Percentiles rank a stretch among this genome's conserved stretches.
Evolutionary conservation across 2,888 invertebrate genomes (phyloP).

Genomic region (Eumerus sabulonum): DNA sequence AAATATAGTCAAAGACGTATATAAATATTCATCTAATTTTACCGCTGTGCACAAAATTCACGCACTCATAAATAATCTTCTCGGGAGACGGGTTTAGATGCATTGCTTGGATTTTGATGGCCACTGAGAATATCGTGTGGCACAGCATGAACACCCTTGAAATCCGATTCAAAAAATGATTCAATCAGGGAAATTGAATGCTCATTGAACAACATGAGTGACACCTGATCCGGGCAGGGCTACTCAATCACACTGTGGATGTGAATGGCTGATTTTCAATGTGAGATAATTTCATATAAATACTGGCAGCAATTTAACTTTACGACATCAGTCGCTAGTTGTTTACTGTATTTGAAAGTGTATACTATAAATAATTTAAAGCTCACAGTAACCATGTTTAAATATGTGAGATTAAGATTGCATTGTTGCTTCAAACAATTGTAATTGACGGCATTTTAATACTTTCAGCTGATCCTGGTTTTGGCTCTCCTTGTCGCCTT

Average conservation of each 20-base stretch:
- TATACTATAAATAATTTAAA: background rate
- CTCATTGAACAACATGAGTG: constrained; percentile 16
- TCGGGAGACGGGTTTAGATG: no score
- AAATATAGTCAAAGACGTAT: constrained; percentile 28
- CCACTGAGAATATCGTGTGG: no score
- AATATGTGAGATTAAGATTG: constrained; percentile 27
- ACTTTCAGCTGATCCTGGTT: constrained; percentile 29
- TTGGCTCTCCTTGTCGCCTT: constrained; percentile 28
- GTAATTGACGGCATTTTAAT: no score
- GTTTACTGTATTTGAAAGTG: constrained; percentile 16
- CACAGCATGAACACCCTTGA: constrained; percentile 4
- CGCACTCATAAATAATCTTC: no score
- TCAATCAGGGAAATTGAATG: constrained; percentile 15
- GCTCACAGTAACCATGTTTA: constrained; percentile 24
- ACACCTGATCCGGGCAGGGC: no score
- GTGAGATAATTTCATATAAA: constrained; percentile 28
- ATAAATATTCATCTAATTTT: no score
- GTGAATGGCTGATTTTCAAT: no score
- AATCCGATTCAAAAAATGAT: constrained; percentile 36
- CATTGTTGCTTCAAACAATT: no score
- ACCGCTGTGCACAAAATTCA: background rate
- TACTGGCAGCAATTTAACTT: background rate
- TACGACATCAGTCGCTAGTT: constrained; percentile 27
- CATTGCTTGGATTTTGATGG: no score
- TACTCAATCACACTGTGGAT: no score